Base-by-base conservation (phyloP, 1,140 invertebrate genomes). In the Pararge aegeria region DNA sequence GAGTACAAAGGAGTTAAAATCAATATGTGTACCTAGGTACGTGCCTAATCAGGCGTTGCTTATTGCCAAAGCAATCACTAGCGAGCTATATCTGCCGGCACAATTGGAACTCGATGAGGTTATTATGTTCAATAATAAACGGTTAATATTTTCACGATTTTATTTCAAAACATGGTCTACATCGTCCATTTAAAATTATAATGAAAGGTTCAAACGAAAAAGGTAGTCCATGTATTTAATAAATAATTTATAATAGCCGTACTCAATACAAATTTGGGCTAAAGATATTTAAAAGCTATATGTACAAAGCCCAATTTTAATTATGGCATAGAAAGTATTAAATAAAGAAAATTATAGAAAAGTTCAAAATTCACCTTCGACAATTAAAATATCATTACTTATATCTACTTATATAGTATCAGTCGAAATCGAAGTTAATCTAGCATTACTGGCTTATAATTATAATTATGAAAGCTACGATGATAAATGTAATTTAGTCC, bases 371-470 rank as follows among this genome's bases (percentile, higher is more conserved):
- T 42, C 20, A 46, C 44, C 21, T 46, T 46, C 20, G 18, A 37
- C n/a, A 52, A 13, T 30, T 2, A 42, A 54, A 48, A n/a, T n/a
- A n/a, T n/a, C 15, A 53, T 20, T 48, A 57, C 70, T 74, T 76
- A 79, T 18, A 51, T 57, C 72, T 84, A 83, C 82, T 84, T 87
- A 87, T 56, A 80, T 80, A 73, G 75, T 87, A 87, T 87, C 84
- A 87, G 84, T 87, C 84, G 75, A 78, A 77, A 70, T 78, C 61
- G 69, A 67, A 70, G 49, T 66, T 78, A 76, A 37, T 55, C 58
- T 68, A 72, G 74, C 66, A 70, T 64, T 81, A 83, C 78, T 86
- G 75, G 79, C 73, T 82, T 78, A 76, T 34, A 61, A 67, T 38
- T 70, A 69, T 1, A 7, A 27, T 27, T 4, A 5, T 37, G 1